A percentile compares a stretch with the other conserved stretches of the same genome.
Evolutionary conservation across 2,888 invertebrate species (phyloP).

Genomic region (Eristalis pertinax): DNA sequence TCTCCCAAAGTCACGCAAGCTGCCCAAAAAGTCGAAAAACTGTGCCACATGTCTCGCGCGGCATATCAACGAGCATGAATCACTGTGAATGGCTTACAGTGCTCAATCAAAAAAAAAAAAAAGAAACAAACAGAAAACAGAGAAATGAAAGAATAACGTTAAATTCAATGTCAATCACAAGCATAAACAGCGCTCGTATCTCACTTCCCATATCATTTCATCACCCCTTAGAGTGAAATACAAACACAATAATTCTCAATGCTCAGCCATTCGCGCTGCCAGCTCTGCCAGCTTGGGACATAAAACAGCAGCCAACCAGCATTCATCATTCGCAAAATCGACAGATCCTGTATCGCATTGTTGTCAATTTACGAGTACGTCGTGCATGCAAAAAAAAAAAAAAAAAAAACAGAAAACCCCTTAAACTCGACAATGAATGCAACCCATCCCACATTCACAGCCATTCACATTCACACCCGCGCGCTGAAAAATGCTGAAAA

Average conservation of each 20-base stretch:
- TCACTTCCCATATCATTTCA: conserved; percentile 1
- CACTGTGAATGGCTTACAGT: not conserved
- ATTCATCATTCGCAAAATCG: conserved; percentile 58
- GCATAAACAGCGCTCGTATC: not conserved
- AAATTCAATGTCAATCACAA: conserved; percentile 14
- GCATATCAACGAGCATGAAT: not conserved
- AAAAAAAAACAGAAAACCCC: conserved; percentile 23
- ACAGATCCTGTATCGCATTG: conserved; percentile 44
- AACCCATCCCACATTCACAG: too few relatives aligned
- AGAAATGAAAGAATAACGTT: not conserved
- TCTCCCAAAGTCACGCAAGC: too few relatives aligned
- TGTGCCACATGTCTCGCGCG: not conserved
- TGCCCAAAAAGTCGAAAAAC: not conserved
- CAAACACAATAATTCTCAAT: not conserved
- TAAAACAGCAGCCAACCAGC: not conserved
- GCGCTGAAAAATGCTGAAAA: conserved; percentile 21
- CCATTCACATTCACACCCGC: not conserved
- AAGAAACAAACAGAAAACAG: not conserved
- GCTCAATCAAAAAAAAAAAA: not conserved
- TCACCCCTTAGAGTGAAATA: not conserved
- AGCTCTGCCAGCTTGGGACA: not conserved
- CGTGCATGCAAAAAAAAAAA: conserved; percentile 4
- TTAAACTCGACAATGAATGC: not conserved
- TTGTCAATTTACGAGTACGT: conserved; percentile 45
- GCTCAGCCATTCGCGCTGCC: not conserved